Conservation (phyloP, 2,113 vertebrate genomes). For the Abramis brama region DNA sequence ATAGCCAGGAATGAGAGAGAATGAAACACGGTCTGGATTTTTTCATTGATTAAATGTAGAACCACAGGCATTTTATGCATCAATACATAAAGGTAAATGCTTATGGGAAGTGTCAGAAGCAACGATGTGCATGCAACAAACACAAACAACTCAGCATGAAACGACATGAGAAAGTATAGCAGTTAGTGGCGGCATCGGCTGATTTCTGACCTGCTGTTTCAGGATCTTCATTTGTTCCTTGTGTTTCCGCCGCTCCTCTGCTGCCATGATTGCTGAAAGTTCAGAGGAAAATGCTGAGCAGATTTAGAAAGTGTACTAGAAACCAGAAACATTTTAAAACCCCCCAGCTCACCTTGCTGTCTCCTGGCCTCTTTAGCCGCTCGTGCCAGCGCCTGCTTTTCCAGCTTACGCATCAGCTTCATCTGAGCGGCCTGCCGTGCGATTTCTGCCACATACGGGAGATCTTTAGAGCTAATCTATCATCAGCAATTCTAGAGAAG, state of each 20-base stretch:
- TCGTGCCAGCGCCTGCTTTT: slow-evolving; percentile 90
- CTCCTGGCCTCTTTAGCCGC: slow-evolving; percentile 93
- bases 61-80: neutral
- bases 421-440: slow-evolving; percentile 94
- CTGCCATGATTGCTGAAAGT: slow-evolving; percentile 88
- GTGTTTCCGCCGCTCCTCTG: slow-evolving; percentile 91
- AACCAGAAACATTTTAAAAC: neutral
- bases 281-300: slow-evolving; percentile 55
- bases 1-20: slow-evolving; percentile 62
- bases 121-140: neutral
- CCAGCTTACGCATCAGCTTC: slow-evolving; percentile 92
- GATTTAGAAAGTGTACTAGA: neutral
- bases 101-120: neutral
- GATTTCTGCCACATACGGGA: slow-evolving; percentile 80
- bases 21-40: slow-evolving; percentile 45
- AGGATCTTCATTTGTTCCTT: slow-evolving; percentile 95
- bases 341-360: slow-evolving; percentile 81
- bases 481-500: too few relatives aligned
- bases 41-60: neutral
- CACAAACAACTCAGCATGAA: neutral
- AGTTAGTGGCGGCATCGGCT: neutral
- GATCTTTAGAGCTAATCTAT: neutral
- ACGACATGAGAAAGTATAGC: neutral
- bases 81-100: neutral
- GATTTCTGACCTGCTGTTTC: slow-evolving; percentile 89